Base-by-base conservation (phyloP, 1,140 invertebrate species). In the Trichonephila clavipes region DNA sequence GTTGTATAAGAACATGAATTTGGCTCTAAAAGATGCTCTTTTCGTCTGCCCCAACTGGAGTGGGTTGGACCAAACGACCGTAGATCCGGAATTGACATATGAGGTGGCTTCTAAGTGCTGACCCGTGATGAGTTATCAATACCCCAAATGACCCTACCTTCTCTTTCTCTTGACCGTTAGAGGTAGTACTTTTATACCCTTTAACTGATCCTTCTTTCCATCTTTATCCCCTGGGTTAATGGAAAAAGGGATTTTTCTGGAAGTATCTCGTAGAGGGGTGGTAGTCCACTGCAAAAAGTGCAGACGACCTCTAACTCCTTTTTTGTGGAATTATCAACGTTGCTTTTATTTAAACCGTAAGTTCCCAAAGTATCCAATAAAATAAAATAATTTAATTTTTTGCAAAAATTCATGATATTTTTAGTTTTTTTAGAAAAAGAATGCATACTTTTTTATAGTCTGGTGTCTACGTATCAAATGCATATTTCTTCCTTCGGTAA, bases 81-180 rank as follows among this genome's bases (percentile, higher is more conserved):
- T 34, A 44, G 81, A 10, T 88, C 40, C 83, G 24, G 18, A 82
- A 44, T 58, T 93, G 92, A 93, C 92, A 58, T 93, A 93, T 83
- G 86, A 88, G 72, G 66, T 89, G 92, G 87, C 69, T 88, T 44
- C 77, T 58, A 93, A 88, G 92, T 93, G 92, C 87, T 93, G 92
- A 93, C 92, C 92, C 87, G 92, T 93, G 92, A 93, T 93, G 92
- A 93, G 86, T 93, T 93, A 93, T 89, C 92, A 93, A 93, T 93
- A 88, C 87, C 77, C 92, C 83, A 93, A 93, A 93, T 88, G 90
- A 87, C 82, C 90, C 61, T 66, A 58, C 34, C 90, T 24, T 21
- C n/a, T 61, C 64, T 58, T 44, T 85, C 61, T n/a, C 90, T 91
- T 91, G 90, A 91, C 81, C 90, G 90, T 91, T 91, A 91, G 34